Evolutionary conservation across 2,888 invertebrate genomes (phyloP).

Genomic region (Eupithecia insigniata): DNA sequence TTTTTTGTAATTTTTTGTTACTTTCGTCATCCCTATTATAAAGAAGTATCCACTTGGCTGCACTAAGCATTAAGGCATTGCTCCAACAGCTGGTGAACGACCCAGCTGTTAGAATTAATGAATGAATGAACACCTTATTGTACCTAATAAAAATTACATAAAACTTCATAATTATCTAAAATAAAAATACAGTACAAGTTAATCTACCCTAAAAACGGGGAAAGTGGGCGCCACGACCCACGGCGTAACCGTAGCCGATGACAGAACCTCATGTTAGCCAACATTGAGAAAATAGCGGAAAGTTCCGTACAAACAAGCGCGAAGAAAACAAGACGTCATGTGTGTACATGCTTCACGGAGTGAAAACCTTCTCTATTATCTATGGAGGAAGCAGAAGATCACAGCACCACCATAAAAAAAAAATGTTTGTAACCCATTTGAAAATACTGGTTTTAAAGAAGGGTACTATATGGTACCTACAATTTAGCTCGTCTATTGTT

Average conservation of each 20-base stretch:
- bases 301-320: background rate
- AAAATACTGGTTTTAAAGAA: conserved; percentile 5
- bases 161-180: too few relatives aligned
- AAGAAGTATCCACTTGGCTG: too few relatives aligned
- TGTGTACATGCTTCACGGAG: background rate
- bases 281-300: conserved; percentile 17
- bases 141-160: too few relatives aligned
- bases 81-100: background rate
- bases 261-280: conserved; percentile 7
- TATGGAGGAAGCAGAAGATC: background rate
- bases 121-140: too few relatives aligned
- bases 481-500: conserved; percentile 18
- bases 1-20: too few relatives aligned
- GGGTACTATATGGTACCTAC: background rate
- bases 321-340: background rate
- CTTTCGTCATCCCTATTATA: too few relatives aligned
- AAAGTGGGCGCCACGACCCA: background rate
- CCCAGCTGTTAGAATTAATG: too few relatives aligned
- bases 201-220: background rate
- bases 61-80: background rate
- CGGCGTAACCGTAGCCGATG: background rate
- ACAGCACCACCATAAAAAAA: background rate
- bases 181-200: too few relatives aligned
- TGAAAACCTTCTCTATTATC: background rate
- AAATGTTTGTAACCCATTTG: background rate